Evolutionary conservation across 1,140 invertebrate genomes (phyloP).

Genomic region (Stegodyphus mimosarum): DNA sequence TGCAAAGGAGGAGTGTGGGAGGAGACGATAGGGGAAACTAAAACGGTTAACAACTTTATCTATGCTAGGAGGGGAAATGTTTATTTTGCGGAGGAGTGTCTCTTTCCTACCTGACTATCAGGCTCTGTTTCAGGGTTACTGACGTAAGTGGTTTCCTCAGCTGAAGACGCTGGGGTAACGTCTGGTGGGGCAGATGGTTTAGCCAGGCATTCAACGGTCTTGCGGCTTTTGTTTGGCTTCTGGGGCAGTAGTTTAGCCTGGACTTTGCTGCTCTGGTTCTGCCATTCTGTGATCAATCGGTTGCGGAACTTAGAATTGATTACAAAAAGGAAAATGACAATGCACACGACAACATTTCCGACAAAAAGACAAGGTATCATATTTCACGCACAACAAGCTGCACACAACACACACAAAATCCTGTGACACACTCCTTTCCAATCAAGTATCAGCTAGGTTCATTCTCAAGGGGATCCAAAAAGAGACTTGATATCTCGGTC

Average conservation of each 20-base stretch:
- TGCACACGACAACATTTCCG: constrained; percentile 43
- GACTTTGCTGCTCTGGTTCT: constrained; percentile 14
- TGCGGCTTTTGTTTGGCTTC: not conserved
- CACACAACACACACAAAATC: constrained; percentile 48
- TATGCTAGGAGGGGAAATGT: constrained; percentile 19
- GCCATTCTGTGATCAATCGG: constrained; percentile 30
- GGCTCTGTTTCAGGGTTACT: not conserved
- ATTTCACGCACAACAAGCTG: constrained; percentile 40
- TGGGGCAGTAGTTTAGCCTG: constrained; percentile 20
- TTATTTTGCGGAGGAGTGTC: constrained; percentile 6
- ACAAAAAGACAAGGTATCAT: constrained; percentile 51
- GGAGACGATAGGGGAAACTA: not conserved
- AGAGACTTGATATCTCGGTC: constrained; percentile 49
- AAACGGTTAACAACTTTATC: not conserved
- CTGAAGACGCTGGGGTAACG: not conserved
- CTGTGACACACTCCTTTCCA: constrained; percentile 29
- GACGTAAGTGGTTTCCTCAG: not conserved
- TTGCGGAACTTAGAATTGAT: constrained; percentile 55
- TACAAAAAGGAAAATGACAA: constrained; percentile 43
- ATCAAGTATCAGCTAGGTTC: constrained; percentile 45
- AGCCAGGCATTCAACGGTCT: not conserved
- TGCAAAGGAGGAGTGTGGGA: no score
- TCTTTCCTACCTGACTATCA: constrained; percentile 37
- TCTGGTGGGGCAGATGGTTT: not conserved
- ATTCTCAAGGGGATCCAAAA: constrained; percentile 38